Base-by-base conservation (phyloP, 2,113 vertebrate genomes). In the Channa argus region DNA sequence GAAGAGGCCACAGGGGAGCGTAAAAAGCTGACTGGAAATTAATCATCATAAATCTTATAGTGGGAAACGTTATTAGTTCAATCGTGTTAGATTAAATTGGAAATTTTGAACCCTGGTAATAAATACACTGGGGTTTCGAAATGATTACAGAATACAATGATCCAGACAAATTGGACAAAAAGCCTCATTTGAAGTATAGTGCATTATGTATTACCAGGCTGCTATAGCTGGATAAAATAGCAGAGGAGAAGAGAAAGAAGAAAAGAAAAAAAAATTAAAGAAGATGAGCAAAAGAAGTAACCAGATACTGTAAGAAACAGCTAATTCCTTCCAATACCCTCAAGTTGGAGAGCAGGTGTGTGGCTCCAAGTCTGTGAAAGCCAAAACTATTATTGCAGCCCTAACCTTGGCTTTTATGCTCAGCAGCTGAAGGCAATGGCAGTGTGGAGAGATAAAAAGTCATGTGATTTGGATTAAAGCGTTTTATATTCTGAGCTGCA, bases 21-120 rank as follows among this genome's bases (percentile, higher is more conserved):
- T 24, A 6, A 36, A 10, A 59, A 55, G 43, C 49, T 41, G 59
- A 51, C 13, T n/a, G 59, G 59, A 77, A 54, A 86, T 75, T 39
- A 82, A 74, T 81, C 64, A 71, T 53, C 37, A 58, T 51, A 60
- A 83, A 78, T 80, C 46, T 38, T 62, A 49, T 6, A 62, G 49
- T 24, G 9, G 53, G 52, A 41, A 61, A 43, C 4, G 11, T 59
- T 52, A 62, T 79, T 47, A 47, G 14, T 51, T 55, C 56, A 74
- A 74, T 82, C 56, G 24, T 44, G 59, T 80, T 74, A 68, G 76
- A 80, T 83, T 74, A 74, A 85, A 79, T 43, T 14, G 37, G 49
- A 50, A 65, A 54, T 63, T 76, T 47, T 74, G 24, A 63, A 70
- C 72, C 41, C 36, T 44, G 14, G 61, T 52, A 51, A 73, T 71